These are phyloP conservation scores for Coleophora flavipennella DNA, from an alignment of 2,888 invertebrate genomes.

Conservation along the genomic window DNA sequence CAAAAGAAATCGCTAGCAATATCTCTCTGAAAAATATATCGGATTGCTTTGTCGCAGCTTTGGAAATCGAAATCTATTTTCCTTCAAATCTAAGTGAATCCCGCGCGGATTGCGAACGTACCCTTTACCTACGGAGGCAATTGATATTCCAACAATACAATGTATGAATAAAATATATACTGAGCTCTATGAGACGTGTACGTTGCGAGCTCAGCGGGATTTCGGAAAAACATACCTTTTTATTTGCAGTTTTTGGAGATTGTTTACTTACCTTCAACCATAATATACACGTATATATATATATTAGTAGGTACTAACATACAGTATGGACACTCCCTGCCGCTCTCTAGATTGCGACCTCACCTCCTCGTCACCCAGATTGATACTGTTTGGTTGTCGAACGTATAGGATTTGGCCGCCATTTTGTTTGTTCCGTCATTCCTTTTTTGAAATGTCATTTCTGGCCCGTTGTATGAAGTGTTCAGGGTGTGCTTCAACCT, in stretches of 20 bases:
- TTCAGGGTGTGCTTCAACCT: no score
- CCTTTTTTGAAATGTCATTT: no score
- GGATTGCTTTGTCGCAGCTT: slow-evolving; percentile 74
- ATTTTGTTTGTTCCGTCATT: no score
- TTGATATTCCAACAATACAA: slow-evolving; percentile 74
- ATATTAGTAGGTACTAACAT: no score
- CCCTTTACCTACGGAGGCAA: slow-evolving; percentile 73
- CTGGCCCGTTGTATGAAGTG: no score
- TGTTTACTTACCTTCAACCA: no score
- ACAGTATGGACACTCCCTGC: no score
- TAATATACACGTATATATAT: no score
- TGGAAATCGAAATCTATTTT: slow-evolving; percentile 73
- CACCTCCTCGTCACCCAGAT: no score
- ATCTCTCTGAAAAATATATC: slow-evolving; percentile 74
- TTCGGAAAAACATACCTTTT: slow-evolving; percentile 41
- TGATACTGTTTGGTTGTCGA: no score
- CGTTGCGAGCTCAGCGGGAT: slow-evolving; percentile 51
- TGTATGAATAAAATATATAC: slow-evolving; percentile 74
- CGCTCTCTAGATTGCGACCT: no score
- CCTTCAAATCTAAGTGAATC: slow-evolving; percentile 74
- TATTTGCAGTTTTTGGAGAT: slow-evolving; percentile 20
- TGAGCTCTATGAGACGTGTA: slow-evolving; percentile 65
- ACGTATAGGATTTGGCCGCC: no score
- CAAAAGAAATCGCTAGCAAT: slow-evolving; percentile 73
- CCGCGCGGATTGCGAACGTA: slow-evolving; percentile 73